Conservation (phyloP, 1,140 invertebrate species). For the Pseudomyrmex flavicornis region DNA sequence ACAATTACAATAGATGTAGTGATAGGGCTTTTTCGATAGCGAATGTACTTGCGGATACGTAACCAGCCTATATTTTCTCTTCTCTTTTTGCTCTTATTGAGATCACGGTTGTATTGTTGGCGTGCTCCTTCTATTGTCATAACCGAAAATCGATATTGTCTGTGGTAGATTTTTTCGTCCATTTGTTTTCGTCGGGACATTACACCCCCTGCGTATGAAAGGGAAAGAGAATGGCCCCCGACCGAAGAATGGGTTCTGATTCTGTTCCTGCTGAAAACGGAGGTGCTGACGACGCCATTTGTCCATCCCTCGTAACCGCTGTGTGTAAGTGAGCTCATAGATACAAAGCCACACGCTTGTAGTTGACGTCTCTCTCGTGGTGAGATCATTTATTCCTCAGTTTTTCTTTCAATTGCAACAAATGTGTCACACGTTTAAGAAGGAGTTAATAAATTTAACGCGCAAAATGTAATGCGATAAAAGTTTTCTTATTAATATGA, state of each 20-base stretch:
- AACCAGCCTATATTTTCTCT: not conserved
- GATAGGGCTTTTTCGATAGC: not conserved
- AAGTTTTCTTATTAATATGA: no score
- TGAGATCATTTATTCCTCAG: conserved; percentile 35
- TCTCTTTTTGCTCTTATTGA: conserved; percentile 17
- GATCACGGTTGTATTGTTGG: conserved; percentile 63
- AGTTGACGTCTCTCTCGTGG: conserved; percentile 7
- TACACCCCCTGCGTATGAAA: conserved; percentile 62
- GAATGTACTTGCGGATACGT: not conserved
- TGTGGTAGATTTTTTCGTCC: conserved; percentile 60
- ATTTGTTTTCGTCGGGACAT: conserved; percentile 66
- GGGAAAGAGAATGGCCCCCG: conserved; percentile 67
- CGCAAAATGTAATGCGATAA: no score
- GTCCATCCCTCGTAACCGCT: conserved; percentile 66
- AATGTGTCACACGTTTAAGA: not conserved
- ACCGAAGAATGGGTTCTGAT: conserved; percentile 77
- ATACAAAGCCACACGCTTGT: conserved; percentile 57
- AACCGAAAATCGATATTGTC: conserved; percentile 66
- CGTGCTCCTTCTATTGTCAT: conserved; percentile 66
- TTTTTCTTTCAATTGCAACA: conserved; percentile 6
- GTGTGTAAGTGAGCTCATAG: conserved; percentile 49
- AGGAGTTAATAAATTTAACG: no score
- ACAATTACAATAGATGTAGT: not conserved
- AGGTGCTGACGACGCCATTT: conserved; percentile 77
- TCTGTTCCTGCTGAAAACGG: conserved; percentile 72